Evolutionary conservation across 2,113 vertebrate genomes (phyloP), one percentile per base, ranked within the genome.

Genomic region (Oreocharis arfaki): DNA sequence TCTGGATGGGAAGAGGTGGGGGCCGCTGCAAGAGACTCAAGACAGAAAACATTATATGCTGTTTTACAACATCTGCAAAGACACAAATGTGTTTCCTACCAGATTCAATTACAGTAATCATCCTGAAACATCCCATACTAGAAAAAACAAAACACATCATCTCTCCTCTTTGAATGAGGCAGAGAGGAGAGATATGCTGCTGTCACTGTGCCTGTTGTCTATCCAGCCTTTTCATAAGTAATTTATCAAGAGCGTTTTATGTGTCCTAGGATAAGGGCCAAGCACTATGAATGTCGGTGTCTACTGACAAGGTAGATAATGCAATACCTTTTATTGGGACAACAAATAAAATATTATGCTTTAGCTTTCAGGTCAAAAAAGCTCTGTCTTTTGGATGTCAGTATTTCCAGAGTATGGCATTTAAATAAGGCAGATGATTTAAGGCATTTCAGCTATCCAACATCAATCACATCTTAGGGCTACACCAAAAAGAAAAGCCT

Each of bases 351-450:
- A 77, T 61, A 46, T 85, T 59, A 80, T 61, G 81, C 1, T 16
- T n/a, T 47, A 59, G 35, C 46, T 89, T 93, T 95, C 71, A 90
- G 46, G 83, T 78, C 75, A 90, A 57, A 94, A 88, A 80, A 55
- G 37, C 42, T 95, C 32, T 44, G 57, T 37, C n/a, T 82, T 90
- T 77, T 69, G 33, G 6, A 41, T 26, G 9, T n/a, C 53, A 91
- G 39, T 87, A 84, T 85, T 92, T 85, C 61, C 50, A 61, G 81
- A 86, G 26, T 85, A 91, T 44, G 16, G n/a, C 35, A 84, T 96
- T 92, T 89, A 78, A 94, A 91, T 35, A 33, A 95, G 76, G 22
- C 37, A 44, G 68, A 21, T 92, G 78, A 86, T 93, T 95, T 91
- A 87, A 78, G 69, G 16, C 17, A 55, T 71, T 78, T 93, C 87